These are phyloP conservation scores for Scarus forsteni DNA, from an alignment of 2,797 vertebrate species.

Conservation along the genomic window DNA sequence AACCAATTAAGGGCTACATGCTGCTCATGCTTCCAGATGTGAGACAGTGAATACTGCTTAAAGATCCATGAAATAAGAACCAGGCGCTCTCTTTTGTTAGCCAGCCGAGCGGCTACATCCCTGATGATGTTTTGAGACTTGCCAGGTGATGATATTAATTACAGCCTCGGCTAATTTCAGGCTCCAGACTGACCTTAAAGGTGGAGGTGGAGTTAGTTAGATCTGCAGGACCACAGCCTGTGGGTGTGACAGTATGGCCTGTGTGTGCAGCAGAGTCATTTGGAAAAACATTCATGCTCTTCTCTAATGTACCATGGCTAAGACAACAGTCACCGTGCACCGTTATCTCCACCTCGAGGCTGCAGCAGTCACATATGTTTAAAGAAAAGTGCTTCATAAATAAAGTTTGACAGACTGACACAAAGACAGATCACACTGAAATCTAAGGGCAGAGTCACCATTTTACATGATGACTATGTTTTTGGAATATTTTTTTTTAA, in stretches of 20 bases:
- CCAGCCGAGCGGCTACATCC: constrained; percentile 62
- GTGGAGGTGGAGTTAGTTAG: constrained; percentile 38
- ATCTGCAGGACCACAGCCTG: constrained; percentile 24
- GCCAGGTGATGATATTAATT: constrained; percentile 82
- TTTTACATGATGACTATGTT: no score
- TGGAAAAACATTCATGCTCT: no score
- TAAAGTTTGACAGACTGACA: no score
- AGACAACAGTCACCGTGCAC: no score
- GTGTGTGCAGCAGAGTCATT: no score
- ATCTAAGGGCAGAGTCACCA: no score
- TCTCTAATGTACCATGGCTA: no score
- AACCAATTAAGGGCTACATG: constrained; percentile 94
- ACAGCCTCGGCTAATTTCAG: constrained; percentile 57
- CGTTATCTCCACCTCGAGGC: no score
- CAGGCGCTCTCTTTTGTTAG: constrained; percentile 76
- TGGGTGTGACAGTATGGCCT: no score
- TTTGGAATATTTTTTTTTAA: neutral
- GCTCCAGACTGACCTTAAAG: constrained; percentile 60
- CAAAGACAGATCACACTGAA: no score
- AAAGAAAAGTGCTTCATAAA: no score
- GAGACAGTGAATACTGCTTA: constrained; percentile 91
- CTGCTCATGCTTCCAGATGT: constrained; percentile 87
- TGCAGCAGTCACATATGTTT: no score
- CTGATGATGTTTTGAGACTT: constrained; percentile 80
- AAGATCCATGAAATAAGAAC: constrained; percentile 93